These are phyloP conservation scores for Thunnus thynnus DNA, from an alignment of 2,113 vertebrate genomes.

Conservation along the genomic window DNA sequence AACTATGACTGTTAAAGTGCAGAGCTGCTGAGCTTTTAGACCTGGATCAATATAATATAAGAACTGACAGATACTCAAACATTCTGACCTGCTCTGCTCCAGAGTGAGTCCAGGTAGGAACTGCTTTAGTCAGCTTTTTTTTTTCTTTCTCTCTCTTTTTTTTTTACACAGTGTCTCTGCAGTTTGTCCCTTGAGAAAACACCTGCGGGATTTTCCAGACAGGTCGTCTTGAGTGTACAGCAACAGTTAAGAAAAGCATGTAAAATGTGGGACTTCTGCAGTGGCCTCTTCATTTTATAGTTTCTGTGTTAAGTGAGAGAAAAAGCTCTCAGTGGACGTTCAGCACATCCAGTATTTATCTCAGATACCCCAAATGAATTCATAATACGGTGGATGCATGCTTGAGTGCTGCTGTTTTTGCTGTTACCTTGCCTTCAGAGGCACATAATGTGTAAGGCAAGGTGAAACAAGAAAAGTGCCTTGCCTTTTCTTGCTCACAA, in stretches of 20 bases:
- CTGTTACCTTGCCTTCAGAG: neutral
- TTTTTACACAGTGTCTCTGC: neutral
- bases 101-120: slow-evolving; percentile 16
- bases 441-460: neutral
- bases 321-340: neutral
- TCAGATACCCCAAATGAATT: neutral
- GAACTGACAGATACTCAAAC: slow-evolving; percentile 31
- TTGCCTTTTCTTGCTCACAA: slow-evolving; percentile 17
- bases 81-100: slow-evolving; percentile 21
- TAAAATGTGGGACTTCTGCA: neutral
- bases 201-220: slow-evolving; percentile 6
- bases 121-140: slow-evolving; percentile 18
- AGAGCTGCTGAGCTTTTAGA: slow-evolving; percentile 50
- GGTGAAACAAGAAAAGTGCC: slow-evolving; percentile 24
- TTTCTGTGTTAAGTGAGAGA: neutral
- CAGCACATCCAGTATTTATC: slow-evolving; percentile 1
- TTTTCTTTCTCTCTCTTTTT: no score
- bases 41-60: slow-evolving; percentile 14
- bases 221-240: neutral
- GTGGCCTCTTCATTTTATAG: neutral
- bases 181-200: neutral
- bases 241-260: neutral
- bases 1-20: slow-evolving; percentile 16
- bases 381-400: neutral
- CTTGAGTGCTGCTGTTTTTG: neutral